Percentiles rank a stretch among this genome's conserved stretches.
phyloP scores from a whole-genome alignment of 2,113 vertebrate species.

The Peucedramus taeniatus region DNA sequence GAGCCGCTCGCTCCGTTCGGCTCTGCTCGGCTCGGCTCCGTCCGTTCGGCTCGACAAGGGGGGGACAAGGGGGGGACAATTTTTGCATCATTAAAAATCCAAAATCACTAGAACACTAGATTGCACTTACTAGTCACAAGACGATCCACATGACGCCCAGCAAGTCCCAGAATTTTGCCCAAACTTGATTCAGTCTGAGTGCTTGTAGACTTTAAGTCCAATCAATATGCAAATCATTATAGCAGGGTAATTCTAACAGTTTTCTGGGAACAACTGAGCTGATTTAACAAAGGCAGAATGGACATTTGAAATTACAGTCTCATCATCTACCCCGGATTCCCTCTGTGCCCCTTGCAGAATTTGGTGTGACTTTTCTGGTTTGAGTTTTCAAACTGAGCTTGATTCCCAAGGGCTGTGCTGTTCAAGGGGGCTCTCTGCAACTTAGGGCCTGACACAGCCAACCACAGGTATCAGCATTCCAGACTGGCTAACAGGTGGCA shows the following conservation, averaged over 20 bases:
- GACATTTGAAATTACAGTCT: not conserved
- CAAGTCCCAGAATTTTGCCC: not conserved
- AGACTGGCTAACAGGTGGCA: not conserved
- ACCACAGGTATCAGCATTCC: not conserved
- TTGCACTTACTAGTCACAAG: not conserved
- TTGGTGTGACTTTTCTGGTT: not conserved
- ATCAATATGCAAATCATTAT: not conserved
- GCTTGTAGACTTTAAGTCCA: not conserved
- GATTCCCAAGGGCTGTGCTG: not conserved
- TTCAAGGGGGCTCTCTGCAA: not conserved
- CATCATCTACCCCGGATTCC: not conserved
- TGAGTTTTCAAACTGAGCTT: not conserved
- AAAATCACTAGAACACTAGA: not conserved
- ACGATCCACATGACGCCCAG: not conserved
- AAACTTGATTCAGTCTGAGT: not conserved
- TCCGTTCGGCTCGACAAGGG: too few relatives aligned
- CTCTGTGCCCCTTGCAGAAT: accelerated
- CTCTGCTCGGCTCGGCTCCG: too few relatives aligned
- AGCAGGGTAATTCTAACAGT: not conserved
- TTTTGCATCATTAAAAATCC: not conserved
- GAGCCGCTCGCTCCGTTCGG: too few relatives aligned
- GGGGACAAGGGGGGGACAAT: too few relatives aligned
- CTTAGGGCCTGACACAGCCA: not conserved
- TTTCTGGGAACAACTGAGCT: not conserved
- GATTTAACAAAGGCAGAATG: not conserved